Evolutionary conservation across 2,113 vertebrate genomes (phyloP), one percentile per base, ranked within the genome.

Genomic region (Pseudorectes ferrugineus): DNA sequence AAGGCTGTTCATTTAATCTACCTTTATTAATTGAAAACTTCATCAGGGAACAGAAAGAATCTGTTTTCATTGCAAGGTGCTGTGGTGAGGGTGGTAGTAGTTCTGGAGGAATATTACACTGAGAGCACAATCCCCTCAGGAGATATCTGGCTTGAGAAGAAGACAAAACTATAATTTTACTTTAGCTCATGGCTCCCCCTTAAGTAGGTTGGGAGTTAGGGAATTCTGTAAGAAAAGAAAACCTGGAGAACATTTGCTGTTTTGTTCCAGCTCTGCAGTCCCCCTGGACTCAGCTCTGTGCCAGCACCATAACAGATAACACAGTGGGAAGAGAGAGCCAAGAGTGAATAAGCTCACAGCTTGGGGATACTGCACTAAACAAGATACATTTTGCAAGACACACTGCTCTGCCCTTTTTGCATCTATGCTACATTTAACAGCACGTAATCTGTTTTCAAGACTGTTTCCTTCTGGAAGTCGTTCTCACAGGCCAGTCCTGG

Each of bases 271-370:
- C 70, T 91, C 85, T 91, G 55, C 85, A 88, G 93, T 96, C 97
- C 92, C 92, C 46, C 54, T 1, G 62, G 95, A 85, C 55, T 73
- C 63, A 89, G 68, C 57, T 95, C 73, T 88, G 91, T 93, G 95
- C 96, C 96, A 97, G 65, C 93, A 97, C 83, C 92, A 48, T 97
- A 96, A 97, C 91, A 97, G 97, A 97, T 97, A 98, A 97, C 95
- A 96, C 94, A 95, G 85, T 4, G 71, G 43, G 57, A 93, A 83
- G 68, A 57, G 75, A 68, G 77, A 93, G 97, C 95, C 97, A 97
- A 97, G 95, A 97, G 71, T 83, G 87, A 95, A 96, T 94, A 95
- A 97, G 75, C 86, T 89, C 61, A 26, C 57, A 89, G 85, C 81
- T 62, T 75, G 86, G 72, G 94, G 93, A 96, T 93, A 57, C 61